Conservation (phyloP, 2,797 vertebrate genomes). For the Coilia nasus region DNA sequence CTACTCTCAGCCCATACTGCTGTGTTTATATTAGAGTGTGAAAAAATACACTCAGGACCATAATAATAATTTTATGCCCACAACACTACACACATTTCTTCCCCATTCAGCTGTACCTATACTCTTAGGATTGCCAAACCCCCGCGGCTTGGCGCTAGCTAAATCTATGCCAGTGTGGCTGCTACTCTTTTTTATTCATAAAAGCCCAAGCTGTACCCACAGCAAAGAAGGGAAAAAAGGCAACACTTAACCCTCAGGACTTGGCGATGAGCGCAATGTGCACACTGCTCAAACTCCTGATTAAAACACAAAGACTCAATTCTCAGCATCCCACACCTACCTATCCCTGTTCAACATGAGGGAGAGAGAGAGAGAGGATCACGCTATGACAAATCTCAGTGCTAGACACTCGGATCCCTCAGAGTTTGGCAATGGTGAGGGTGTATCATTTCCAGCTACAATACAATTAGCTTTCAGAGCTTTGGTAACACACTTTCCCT, state of each 20-base stretch:
- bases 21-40: not conserved
- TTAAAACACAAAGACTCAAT: slow-evolving; percentile 10
- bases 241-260: not conserved
- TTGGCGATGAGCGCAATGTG: not conserved
- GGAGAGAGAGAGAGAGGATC: not conserved
- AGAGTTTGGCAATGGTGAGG: not conserved
- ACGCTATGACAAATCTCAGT: not conserved
- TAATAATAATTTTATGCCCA: not conserved
- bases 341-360: not conserved
- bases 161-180: not conserved
- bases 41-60: not conserved
- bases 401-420: not conserved
- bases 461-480: not conserved
- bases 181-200: not conserved
- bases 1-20: not conserved
- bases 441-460: not conserved
- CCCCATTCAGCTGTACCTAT: not conserved
- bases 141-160: not conserved
- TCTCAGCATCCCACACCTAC: not conserved
- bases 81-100: not conserved
- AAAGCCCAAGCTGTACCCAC: not conserved
- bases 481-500: not conserved
- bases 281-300: not conserved
- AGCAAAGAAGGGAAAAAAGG: not conserved
- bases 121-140: not conserved